These are phyloP conservation scores for Scelioninae gen. 1 DNA, from an alignment of 2,888 invertebrate species.

Conservation along the genomic window DNA sequence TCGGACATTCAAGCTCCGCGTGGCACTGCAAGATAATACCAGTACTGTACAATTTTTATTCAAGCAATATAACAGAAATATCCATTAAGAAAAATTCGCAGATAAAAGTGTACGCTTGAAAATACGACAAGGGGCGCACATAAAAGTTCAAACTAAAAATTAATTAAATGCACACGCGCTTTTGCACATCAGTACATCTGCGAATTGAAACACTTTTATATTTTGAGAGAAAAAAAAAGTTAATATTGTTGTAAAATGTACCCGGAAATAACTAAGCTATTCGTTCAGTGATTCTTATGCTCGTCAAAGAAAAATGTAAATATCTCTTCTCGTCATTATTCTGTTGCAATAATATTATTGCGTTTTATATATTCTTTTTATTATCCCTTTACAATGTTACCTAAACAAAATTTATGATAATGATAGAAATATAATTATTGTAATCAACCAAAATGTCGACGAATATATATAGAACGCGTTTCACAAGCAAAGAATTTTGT, in stretches of 20 bases:
- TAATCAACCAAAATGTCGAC: conserved; percentile 7
- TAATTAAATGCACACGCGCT: conserved; percentile 29
- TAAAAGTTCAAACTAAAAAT: conserved; percentile 35
- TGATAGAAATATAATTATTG: conserved; percentile 34
- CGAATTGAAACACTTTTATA: conserved; percentile 29
- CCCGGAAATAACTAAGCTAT: conserved; percentile 22
- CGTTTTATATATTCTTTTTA: conserved; percentile 39
- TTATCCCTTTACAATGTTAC: conserved; percentile 12
- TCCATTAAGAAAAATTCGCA: conserved; percentile 31
- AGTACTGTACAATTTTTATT: conserved; percentile 21
- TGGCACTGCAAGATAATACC: conserved; percentile 1
- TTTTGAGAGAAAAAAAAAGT: conserved; percentile 15
- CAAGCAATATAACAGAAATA: conserved; percentile 18
- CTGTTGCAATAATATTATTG: conserved; percentile 34
- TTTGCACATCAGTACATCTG: conserved; percentile 2
- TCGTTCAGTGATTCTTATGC: conserved; percentile 41
- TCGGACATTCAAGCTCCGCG: conserved; percentile 5
- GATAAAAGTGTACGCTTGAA: conserved; percentile 13
- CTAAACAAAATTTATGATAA: conserved; percentile 45
- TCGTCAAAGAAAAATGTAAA: conserved; percentile 38
- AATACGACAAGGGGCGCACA: neutral
- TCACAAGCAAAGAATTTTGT: conserved; percentile 21
- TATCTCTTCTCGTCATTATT: conserved; percentile 34
- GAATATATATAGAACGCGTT: conserved; percentile 21
- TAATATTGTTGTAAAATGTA: conserved; percentile 46